A percentile compares a stretch with the other conserved stretches of the same genome.
Conservation (phyloP, 1,140 invertebrate genomes). For the Musca domestica region DNA sequence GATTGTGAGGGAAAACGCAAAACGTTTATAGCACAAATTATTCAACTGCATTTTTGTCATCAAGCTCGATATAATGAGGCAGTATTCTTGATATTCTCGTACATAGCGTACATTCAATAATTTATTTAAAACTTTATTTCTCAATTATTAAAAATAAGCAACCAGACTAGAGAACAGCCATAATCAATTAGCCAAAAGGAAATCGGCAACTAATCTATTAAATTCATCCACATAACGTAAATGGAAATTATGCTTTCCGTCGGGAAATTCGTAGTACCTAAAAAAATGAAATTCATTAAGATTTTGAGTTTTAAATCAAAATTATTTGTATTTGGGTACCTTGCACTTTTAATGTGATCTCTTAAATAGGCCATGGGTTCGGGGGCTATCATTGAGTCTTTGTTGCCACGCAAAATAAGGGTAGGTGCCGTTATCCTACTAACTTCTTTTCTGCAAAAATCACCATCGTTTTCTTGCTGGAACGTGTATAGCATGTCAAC, state of each 20-base stretch:
- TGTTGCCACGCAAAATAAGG: slow-evolving; percentile 77
- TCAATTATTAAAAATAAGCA: no score
- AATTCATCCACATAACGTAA: slow-evolving; percentile 76
- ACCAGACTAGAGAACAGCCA: no score
- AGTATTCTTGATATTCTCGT: no score
- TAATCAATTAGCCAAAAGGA: slow-evolving; percentile 56
- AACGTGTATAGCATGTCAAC: slow-evolving; percentile 64
- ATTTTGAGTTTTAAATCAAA: no score
- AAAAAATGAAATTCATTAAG: no score
- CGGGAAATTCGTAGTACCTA: slow-evolving; percentile 68
- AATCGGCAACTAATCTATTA: slow-evolving; percentile 72
- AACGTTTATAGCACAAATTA: no score
- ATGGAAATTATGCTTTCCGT: slow-evolving; percentile 85
- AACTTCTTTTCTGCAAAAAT: slow-evolving; percentile 69
- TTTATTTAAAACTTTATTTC: no score
- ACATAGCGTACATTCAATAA: no score
- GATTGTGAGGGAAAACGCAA: no score
- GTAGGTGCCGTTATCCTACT: slow-evolving; percentile 69
- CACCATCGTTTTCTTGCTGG: slow-evolving; percentile 61
- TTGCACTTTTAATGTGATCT: slow-evolving; percentile 16
- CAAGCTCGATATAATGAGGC: no score
- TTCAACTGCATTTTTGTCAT: no score
- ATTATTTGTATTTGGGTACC: slow-evolving; percentile 46
- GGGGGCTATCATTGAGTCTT: slow-evolving; percentile 71
- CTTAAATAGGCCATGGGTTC: slow-evolving; percentile 69